Evolutionary conservation across 1,140 invertebrate genomes (phyloP), one percentile per base, ranked within the genome.

Genomic region (Streblospio benedicti): DNA sequence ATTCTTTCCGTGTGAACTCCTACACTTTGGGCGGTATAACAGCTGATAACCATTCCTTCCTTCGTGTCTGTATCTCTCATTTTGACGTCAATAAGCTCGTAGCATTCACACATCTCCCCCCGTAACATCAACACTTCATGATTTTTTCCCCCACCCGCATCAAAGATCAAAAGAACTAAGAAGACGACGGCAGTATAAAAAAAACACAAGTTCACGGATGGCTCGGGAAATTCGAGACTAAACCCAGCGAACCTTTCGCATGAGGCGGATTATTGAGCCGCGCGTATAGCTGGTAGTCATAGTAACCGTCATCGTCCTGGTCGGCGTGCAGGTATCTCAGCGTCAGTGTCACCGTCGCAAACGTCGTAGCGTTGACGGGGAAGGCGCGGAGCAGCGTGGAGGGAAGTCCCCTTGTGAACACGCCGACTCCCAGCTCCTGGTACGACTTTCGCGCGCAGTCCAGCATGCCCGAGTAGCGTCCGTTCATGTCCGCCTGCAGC

Each of bases 321-420:
- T 18, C 31, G 9, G 20, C 33, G n/a, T 56, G 35, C 31, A 32
- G 25, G 53, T 23, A 25, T 4, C 53, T 32, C n/a, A 56, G 53
- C 18, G 30, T 41, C 31, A 56, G 31, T 2, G 53, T 20, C 4
- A 56, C 53, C 2, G 23, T 31, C 12, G 31, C 53, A 38, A 60
- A 55, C 14, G 59, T 60, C 3, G 45, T 51, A n/a, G 50, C 59
- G 38, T 60, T 60, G 20, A 32, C 33, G 33, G 59, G 59, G 33
- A 60, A 60, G 5, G 59, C 59, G 2, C 59, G 32, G 6, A 59
- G 5, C 30, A 50, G 18, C n/a, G 57, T 59, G 12, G 70, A 62
- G 41, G 69, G 28, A 58, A 65, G 59, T 9, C 78, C 78, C 14
- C 68, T 62, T 45, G 71, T 77, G 59, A 79, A 78, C 16, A 69